Conservation (phyloP, 1,140 invertebrate species). For the Cataglyphis hispanica region DNA sequence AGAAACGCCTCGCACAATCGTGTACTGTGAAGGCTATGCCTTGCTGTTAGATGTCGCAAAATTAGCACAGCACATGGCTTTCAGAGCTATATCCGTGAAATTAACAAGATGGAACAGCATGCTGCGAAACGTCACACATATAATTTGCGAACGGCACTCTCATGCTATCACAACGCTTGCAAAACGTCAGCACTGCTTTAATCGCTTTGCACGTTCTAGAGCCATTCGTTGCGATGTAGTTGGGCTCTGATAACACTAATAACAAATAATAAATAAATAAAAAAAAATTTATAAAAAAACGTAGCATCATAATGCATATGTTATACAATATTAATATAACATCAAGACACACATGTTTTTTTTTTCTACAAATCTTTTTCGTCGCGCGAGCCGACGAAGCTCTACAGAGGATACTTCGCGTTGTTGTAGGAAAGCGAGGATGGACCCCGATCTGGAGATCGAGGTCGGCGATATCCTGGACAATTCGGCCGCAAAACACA, state of each 20-base stretch:
- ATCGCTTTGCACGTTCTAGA: conserved; percentile 9
- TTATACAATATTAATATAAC: background rate
- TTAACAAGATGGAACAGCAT: conserved; percentile 44
- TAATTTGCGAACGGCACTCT: conserved; percentile 9
- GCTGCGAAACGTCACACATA: conserved; percentile 12
- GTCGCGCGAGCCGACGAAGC: background rate
- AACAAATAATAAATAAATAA: background rate
- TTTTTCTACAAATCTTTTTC: conserved; percentile 19
- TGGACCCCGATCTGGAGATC: conserved; percentile 89
- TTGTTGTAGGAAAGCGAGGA: conserved; percentile 87
- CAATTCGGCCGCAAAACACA: conserved; percentile 91
- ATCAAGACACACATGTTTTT: background rate
- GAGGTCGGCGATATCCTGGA: conserved; percentile 89
- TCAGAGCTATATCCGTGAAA: conserved; percentile 10
- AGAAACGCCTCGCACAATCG: background rate
- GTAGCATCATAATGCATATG: background rate
- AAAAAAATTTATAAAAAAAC: background rate
- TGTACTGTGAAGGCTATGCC: background rate
- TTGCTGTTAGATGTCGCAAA: conserved; percentile 17
- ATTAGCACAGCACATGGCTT: conserved; percentile 47
- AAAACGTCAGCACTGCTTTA: conserved; percentile 11
- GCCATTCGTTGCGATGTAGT: background rate
- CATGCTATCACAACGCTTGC: background rate
- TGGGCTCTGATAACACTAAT: background rate
- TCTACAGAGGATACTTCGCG: conserved; percentile 47